Conservation (phyloP, 2,797 vertebrate species). For the Sebastes iracundus region DNA sequence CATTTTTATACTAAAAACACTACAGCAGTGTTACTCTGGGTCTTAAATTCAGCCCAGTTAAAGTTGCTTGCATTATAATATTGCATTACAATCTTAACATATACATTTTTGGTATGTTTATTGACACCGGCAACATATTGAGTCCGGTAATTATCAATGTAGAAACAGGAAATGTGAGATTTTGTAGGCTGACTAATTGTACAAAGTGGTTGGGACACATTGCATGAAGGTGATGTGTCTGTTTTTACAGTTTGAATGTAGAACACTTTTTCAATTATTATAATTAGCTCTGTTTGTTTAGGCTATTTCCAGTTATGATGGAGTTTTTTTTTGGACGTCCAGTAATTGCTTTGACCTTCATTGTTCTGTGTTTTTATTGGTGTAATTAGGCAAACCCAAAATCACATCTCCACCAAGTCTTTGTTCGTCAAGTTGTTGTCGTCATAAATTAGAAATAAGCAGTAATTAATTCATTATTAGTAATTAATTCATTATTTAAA, state of each 20-base stretch:
- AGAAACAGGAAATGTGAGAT: not conserved
- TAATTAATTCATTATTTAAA: too few relatives aligned
- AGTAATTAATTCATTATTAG: too few relatives aligned
- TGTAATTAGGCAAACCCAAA: not conserved
- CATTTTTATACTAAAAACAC: not conserved
- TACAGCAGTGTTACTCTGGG: not conserved
- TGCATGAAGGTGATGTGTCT: not conserved
- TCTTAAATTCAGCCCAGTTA: not conserved
- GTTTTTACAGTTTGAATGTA: not conserved
- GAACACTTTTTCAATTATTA: not conserved
- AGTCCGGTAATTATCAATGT: not conserved
- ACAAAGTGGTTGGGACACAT: not conserved
- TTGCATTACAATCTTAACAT: not conserved
- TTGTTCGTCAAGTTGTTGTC: too few relatives aligned
- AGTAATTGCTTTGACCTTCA: not conserved
- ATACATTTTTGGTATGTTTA: not conserved
- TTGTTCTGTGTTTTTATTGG: not conserved
- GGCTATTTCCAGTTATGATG: not conserved
- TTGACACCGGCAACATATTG: not conserved
- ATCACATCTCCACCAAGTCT: not conserved
- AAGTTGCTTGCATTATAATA: fast-evolving
- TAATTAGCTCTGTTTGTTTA: not conserved
- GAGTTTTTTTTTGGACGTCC: too few relatives aligned
- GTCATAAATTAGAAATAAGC: too few relatives aligned
- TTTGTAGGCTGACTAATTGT: not conserved